These are phyloP conservation scores for Odocoileus virginianus DNA, from an alignment of 2,113 vertebrate genomes.

Conservation along the genomic window DNA sequence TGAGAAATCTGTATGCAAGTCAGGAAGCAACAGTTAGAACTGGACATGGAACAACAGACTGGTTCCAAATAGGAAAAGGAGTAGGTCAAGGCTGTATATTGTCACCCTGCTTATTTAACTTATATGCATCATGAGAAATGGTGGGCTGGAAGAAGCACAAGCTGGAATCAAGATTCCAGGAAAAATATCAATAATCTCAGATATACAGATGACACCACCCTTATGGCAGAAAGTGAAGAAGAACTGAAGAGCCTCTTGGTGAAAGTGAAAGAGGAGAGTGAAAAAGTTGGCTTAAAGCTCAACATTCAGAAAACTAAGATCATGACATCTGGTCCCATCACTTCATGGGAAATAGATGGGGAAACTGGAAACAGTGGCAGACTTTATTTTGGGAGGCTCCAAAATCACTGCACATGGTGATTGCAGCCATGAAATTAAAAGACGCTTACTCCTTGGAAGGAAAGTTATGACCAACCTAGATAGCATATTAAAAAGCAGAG, in stretches of 20 bases:
- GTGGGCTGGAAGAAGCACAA: background rate
- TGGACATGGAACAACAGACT: background rate
- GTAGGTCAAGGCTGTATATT: background rate
- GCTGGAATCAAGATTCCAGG: background rate
- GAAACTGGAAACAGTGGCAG: background rate
- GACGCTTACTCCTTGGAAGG: background rate
- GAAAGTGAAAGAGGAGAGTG: background rate
- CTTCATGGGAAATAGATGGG: background rate
- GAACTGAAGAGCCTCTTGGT: background rate
- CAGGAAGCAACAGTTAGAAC: background rate
- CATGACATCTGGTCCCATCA: background rate
- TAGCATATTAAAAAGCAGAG: background rate
- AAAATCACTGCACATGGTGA: background rate
- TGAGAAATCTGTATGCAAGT: background rate
- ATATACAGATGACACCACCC: background rate
- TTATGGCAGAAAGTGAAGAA: background rate
- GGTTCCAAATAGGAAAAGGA: background rate
- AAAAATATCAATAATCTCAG: background rate
- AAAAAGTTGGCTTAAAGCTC: background rate
- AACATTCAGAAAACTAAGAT: background rate
- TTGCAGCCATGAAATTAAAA: background rate
- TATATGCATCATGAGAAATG: background rate
- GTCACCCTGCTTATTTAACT: background rate
- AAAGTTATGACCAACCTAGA: background rate
- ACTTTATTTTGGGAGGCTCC: background rate